Conservation (phyloP, 2,888 invertebrate genomes). For the Cerastis rubricosa region DNA sequence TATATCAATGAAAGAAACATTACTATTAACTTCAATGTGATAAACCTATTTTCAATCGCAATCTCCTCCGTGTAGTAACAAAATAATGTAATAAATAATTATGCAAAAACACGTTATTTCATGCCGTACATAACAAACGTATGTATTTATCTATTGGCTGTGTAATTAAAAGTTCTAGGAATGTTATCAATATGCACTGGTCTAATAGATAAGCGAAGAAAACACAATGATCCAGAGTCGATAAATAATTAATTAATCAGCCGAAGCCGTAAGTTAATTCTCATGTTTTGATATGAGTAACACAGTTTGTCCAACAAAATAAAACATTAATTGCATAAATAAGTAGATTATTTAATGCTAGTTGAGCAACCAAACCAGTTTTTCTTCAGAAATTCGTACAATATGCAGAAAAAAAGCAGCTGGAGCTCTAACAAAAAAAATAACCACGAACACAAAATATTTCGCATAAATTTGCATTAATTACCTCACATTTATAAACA, state of each 20-base stretch:
- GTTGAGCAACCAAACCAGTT: constrained; percentile 25
- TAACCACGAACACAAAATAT: constrained; percentile 37
- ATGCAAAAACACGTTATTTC: constrained; percentile 11
- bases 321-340: constrained; percentile 43
- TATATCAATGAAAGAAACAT: background rate
- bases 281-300: constrained; percentile 43
- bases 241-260: constrained; percentile 59
- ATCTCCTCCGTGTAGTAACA: background rate
- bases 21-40: background rate
- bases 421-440: constrained; percentile 41
- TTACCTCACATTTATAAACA: constrained; percentile 59
- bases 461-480: constrained; percentile 50
- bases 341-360: constrained; percentile 13
- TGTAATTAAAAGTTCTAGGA: constrained; percentile 47
- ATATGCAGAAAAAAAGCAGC: constrained; percentile 38
- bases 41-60: background rate
- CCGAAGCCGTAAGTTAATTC: constrained; percentile 44
- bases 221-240: constrained; percentile 39
- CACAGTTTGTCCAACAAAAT: constrained; percentile 36
- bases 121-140: constrained; percentile 9
- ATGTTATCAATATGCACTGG: constrained; percentile 47
- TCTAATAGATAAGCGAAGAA: constrained; percentile 53
- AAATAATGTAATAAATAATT: constrained; percentile 21
- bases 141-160: constrained; percentile 19
- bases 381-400: constrained; percentile 38